Conservation (phyloP, 2,888 invertebrate genomes). For the Dyspetes luteomarginatus region DNA sequence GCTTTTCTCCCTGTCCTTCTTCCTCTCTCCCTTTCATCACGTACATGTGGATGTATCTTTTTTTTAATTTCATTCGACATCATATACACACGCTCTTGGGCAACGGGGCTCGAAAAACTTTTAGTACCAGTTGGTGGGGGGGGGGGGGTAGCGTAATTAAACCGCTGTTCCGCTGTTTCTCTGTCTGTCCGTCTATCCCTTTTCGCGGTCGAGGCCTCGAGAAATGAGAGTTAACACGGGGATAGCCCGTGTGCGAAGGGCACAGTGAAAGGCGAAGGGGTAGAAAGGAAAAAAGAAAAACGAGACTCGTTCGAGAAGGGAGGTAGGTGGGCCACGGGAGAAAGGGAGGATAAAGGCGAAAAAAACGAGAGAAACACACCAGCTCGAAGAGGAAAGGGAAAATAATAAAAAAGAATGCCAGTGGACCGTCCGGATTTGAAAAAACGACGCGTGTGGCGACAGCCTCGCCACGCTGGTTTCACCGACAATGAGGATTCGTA, state of each 20-base stretch:
- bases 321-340: slow-evolving; percentile 4
- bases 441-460: slow-evolving; percentile 71
- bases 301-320: slow-evolving; percentile 38
- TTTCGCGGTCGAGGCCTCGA: slow-evolving; percentile 63
- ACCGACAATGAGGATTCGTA: slow-evolving; percentile 72
- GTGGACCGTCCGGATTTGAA: slow-evolving; percentile 58
- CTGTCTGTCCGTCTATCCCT: slow-evolving; percentile 77
- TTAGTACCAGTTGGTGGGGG: slow-evolving; percentile 70
- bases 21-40: slow-evolving; percentile 19
- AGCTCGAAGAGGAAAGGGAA: slow-evolving; percentile 10
- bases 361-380: slow-evolving; percentile 22
- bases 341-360: slow-evolving; percentile 24
- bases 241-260: slow-evolving; percentile 58
- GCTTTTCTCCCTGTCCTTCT: slow-evolving; percentile 30
- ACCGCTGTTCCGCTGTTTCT: slow-evolving; percentile 79
- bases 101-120: slow-evolving; percentile 73
- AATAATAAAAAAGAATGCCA: slow-evolving; percentile 28
- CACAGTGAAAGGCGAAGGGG: slow-evolving; percentile 15
- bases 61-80: slow-evolving; percentile 43
- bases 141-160: slow-evolving; percentile 76
- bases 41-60: background rate
- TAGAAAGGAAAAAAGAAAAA: slow-evolving; percentile 48
- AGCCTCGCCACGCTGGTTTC: slow-evolving; percentile 68
- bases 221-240: slow-evolving; percentile 47
- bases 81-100: slow-evolving; percentile 60